Evolutionary conservation across 1,140 invertebrate genomes (phyloP).

Genomic region (Bursaphelenchus mucronatus): DNA sequence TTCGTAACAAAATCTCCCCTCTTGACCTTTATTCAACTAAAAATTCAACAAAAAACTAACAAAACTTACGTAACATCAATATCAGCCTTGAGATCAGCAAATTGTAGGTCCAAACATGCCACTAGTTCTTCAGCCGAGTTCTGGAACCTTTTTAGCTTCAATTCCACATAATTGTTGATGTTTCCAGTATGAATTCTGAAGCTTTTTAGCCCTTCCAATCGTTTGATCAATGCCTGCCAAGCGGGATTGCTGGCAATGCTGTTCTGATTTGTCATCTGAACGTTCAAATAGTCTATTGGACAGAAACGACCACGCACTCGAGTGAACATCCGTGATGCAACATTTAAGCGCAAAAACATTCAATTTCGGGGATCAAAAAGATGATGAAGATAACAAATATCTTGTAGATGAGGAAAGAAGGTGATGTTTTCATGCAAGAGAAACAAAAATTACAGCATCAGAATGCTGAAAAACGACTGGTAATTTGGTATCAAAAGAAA

Average conservation of each 20-base stretch:
- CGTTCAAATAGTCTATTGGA: no score
- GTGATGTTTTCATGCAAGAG: no score
- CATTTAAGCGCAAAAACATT: no score
- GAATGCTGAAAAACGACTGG: no score
- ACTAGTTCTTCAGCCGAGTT: constrained; percentile 55
- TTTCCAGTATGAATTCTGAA: constrained; percentile 58
- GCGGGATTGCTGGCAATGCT: constrained; percentile 3
- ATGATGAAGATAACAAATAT: no score
- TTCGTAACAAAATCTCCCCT: background rate
- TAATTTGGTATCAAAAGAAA: no score
- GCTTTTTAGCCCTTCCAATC: constrained; percentile 31
- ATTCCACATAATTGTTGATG: constrained; percentile 57
- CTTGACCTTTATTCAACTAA: background rate
- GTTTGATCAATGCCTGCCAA: constrained; percentile 18
- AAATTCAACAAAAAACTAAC: constrained; percentile 6
- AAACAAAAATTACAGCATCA: no score
- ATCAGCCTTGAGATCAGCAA: constrained; percentile 34
- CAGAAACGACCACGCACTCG: no score
- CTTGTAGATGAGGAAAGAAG: no score
- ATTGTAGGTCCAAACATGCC: constrained; percentile 53
- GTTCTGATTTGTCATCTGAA: no score
- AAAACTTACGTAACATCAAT: constrained; percentile 39
- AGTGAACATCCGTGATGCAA: no score
- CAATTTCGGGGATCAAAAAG: no score
- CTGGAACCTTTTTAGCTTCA: constrained; percentile 53